Evolutionary conservation across 1,140 invertebrate genomes (phyloP), one percentile per base, ranked within the genome.

Genomic region (Probaryconus sp.): DNA sequence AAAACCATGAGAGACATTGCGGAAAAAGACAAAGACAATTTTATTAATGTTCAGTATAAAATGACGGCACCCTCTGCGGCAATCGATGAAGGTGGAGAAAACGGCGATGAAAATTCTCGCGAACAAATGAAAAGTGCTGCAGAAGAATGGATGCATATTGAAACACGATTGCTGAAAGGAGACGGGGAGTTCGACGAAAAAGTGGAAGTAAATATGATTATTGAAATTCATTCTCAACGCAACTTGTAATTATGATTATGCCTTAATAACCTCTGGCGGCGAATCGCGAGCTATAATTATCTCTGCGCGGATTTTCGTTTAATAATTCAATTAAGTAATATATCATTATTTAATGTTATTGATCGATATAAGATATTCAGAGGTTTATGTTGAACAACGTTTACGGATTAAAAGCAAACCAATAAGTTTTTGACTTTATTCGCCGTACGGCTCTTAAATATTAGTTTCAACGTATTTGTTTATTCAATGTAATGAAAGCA

Each of bases 41-140:
- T 63, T 63, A 63, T 51, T 63, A 63, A 63, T 50, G 58, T 38
- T 50, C 43, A 42, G 35, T 18, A 47, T 61, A 61, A 61, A 61
- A 48, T 48, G 56, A 48, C 56, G 16, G 42, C 21, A 28, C 31
- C 43, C 45, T 26, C 42, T 60, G 20, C 45, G 48, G 42, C 42
- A 10, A 37, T 50, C 35, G 58, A 42, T 11, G 35, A 45, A 47
- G 58, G 47, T 40, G 58, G 50, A 61, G 58, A 50, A 61, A 60
- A 61, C 48, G 48, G 50, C 43, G 45, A 40, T 30, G 45, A 61
- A 61, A 60, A 48, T 60, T 60, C 56, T 38, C 24, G 10, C 38
- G 14, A n/a, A 38, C 33, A 47, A 60, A 48, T 60, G 20, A 28
- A 60, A 48, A 48, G 56, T 47, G 38, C 30, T 37, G 18, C 1